Base-by-base conservation (phyloP, 2,888 invertebrate species). In the Therioaphis trifolii region DNA sequence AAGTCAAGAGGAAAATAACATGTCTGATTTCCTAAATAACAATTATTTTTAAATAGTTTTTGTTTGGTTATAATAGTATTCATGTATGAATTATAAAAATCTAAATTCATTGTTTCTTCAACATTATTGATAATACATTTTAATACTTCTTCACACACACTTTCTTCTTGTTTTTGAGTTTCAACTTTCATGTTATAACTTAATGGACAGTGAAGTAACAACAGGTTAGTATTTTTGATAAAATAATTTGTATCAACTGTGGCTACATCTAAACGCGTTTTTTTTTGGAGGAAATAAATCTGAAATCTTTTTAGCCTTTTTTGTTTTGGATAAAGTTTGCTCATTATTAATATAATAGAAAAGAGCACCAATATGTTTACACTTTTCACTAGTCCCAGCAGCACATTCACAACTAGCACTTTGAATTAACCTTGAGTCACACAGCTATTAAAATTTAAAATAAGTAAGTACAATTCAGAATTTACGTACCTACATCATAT, bases 51-150 rank as follows among this genome's bases (percentile, higher is more conserved):
- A 24, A 40, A 18, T 40, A 12, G 24, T 66, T 2, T 40, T 66
- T 14, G 40, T 66, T 63, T 43, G 43, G 40, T 66, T 66, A n/a
- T 43, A 43, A 43, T 43, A 43, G 43, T 43, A 43, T 43, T 43
- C 43, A 66, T 35, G 12, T 66, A 66, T 21, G 21, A 66, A 66
- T 66, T 40, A 66, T 40, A 66, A 18, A 58, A 58, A 58, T 58
- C 18, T 14, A 9, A 58, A 58, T 24, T 58, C 43, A 58, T 58
- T 58, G 24, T 14, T 58, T 9, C 24, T 24, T 24, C 24, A 3
- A 58, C 5, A 24, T 58, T 58, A 27, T 58, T 27, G 18, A 58
- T 58, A 11, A 58, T 58, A 27, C 7, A 58, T 12, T 58, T 24
- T 24, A 58, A 24, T 58, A 15, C 24, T 14, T 58, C 27, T 27